phyloP scores from a whole-genome alignment of 2,888 invertebrate species.

The Agrochola lychnidis region DNA sequence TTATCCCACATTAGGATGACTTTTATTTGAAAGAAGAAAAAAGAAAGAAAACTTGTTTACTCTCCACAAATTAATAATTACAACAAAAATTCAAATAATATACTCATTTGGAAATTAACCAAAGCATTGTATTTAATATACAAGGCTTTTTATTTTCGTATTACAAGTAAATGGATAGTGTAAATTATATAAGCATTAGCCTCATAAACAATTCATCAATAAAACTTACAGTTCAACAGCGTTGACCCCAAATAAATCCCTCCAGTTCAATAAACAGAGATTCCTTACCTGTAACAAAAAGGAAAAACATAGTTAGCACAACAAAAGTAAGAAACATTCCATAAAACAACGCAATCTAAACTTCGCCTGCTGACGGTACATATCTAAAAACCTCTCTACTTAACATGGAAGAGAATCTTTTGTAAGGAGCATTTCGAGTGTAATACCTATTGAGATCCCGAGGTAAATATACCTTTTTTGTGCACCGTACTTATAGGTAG shows the following conservation, averaged over 20 bases:
- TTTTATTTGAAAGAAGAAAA: no score
- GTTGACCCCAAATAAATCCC: constrained; percentile 14
- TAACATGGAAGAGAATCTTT: constrained; percentile 87
- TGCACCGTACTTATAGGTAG: constrained; percentile 77
- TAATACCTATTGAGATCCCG: constrained; percentile 84
- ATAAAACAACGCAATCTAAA: constrained; percentile 36
- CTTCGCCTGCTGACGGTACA: constrained; percentile 74
- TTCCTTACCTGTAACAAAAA: constrained; percentile 65
- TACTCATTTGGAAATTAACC: no score
- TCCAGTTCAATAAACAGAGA: background rate
- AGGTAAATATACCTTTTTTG: constrained; percentile 86
- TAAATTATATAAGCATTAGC: background rate
- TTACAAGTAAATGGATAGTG: no score
- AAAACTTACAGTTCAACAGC: constrained; percentile 22
- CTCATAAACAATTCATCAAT: background rate
- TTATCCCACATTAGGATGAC: background rate
- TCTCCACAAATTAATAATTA: no score
- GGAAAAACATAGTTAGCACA: constrained; percentile 35
- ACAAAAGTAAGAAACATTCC: constrained; percentile 38
- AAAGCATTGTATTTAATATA: no score
- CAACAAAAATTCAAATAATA: no score
- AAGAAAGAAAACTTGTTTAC: no score
- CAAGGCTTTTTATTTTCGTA: no score
- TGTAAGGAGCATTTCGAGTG: constrained; percentile 84
- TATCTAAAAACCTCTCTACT: constrained; percentile 83